A percentile compares a stretch with the other conserved stretches of the same genome.
Conservation (phyloP, 1,140 invertebrate genomes). For the Zaprionus lachaisei region DNA sequence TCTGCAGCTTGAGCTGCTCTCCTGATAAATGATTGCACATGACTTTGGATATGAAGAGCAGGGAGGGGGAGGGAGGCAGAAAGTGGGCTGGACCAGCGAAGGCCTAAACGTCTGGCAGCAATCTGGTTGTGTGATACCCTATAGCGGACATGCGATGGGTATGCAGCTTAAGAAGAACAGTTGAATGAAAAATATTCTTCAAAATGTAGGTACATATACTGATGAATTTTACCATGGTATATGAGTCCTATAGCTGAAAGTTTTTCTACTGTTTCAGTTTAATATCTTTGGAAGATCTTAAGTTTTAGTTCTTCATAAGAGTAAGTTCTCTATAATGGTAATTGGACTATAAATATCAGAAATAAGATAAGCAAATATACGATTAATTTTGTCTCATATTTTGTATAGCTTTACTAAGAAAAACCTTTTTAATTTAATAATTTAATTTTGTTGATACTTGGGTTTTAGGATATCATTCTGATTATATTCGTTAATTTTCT, state of each 20-base stretch:
- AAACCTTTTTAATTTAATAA: too few relatives aligned
- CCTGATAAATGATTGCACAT: constrained; percentile 49
- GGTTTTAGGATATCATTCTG: too few relatives aligned
- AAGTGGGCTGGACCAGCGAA: background rate
- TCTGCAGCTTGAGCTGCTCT: constrained; percentile 14
- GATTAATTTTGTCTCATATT: too few relatives aligned
- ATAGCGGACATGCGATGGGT: background rate
- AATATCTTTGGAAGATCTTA: background rate
- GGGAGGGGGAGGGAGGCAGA: background rate
- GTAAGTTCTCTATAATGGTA: too few relatives aligned
- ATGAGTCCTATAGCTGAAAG: background rate
- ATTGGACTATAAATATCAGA: too few relatives aligned
- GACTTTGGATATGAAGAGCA: constrained; percentile 23
- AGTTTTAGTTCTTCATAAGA: too few relatives aligned
- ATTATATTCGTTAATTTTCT: background rate
- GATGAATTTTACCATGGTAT: too few relatives aligned
- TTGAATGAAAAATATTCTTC: too few relatives aligned
- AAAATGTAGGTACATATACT: too few relatives aligned
- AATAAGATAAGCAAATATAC: too few relatives aligned
- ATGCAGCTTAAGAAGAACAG: background rate
- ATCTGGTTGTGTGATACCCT: constrained; percentile 26
- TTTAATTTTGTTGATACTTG: too few relatives aligned
- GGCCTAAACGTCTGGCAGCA: constrained; percentile 34
- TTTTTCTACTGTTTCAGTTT: background rate
- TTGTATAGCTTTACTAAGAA: background rate